phyloP scores from a whole-genome alignment of 23 tunicate genomes.

The Trididemnum miniatum region DNA sequence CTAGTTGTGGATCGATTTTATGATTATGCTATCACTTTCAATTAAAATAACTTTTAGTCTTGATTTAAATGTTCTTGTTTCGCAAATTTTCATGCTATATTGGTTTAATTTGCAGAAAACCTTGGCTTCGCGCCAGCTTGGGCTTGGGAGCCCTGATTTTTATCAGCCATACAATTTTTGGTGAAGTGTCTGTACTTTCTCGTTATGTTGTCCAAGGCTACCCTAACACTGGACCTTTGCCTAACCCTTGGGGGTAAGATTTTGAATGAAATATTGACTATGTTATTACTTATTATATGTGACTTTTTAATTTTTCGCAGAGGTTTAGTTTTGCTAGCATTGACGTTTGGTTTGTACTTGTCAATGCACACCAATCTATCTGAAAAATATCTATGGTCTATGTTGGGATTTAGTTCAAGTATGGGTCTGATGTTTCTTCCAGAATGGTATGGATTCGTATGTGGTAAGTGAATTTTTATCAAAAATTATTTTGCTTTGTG shows the following conservation, averaged over 20 bases:
- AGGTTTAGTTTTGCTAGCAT: slow-evolving; percentile 37
- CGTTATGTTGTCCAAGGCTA: slow-evolving; percentile 52
- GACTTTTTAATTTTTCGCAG: slow-evolving; percentile 26
- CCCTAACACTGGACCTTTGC: slow-evolving; percentile 52
- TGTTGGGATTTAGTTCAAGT: slow-evolving; percentile 46
- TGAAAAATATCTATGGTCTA: slow-evolving; percentile 35
- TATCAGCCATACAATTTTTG: slow-evolving; percentile 45
- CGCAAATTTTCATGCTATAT: neutral
- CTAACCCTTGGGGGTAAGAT: slow-evolving; percentile 79
- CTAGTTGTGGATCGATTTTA: too few relatives aligned
- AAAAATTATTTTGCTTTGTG: too few relatives aligned
- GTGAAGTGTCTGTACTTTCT: slow-evolving; percentile 53
- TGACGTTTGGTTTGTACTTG: slow-evolving; percentile 38
- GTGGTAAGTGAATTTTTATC: slow-evolving; percentile 67
- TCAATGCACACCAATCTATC: slow-evolving; percentile 44
- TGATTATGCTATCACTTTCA: too few relatives aligned
- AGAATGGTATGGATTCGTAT: slow-evolving; percentile 39
- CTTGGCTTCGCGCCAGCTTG: slow-evolving; percentile 6
- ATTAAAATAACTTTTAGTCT: too few relatives aligned
- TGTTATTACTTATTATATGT: too few relatives aligned
- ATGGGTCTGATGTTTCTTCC: slow-evolving; percentile 72
- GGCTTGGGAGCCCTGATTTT: slow-evolving; percentile 44
- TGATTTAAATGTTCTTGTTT: too few relatives aligned
- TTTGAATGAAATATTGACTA: too few relatives aligned
- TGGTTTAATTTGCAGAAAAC: neutral